Percentiles rank a stretch among this genome's conserved stretches.
Conservation (phyloP, 2,888 invertebrate genomes). For the Ochropleura plecta region DNA sequence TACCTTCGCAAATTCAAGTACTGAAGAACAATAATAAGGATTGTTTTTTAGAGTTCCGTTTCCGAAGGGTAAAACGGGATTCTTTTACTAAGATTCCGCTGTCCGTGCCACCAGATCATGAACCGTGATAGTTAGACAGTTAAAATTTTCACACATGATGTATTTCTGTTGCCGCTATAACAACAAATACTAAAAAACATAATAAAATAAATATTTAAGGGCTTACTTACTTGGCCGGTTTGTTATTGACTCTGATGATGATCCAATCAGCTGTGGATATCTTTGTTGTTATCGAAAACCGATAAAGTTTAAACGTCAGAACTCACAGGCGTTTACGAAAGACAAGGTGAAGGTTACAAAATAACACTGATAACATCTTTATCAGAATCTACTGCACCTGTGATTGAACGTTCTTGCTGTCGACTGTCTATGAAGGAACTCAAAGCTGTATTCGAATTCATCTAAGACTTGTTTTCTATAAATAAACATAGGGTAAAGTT, state of each 20-base stretch:
- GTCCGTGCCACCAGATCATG: no score
- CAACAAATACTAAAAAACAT: no score
- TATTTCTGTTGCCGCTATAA: no score
- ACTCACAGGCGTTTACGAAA: slow-evolving; percentile 23
- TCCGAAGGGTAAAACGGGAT: no score
- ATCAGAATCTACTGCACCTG: slow-evolving; percentile 33
- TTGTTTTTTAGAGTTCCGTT: slow-evolving; percentile 2
- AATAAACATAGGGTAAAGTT: neutral
- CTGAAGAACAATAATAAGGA: slow-evolving; percentile 11
- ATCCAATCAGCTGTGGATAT: slow-evolving; percentile 29
- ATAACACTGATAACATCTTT: slow-evolving; percentile 45
- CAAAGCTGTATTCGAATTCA: neutral
- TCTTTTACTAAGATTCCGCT: no score
- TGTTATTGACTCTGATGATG: slow-evolving; percentile 27
- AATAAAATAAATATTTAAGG: no score
- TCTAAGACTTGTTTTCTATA: neutral
- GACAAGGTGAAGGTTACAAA: slow-evolving; percentile 63
- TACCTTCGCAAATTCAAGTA: neutral
- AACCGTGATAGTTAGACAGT: no score
- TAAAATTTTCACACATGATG: no score
- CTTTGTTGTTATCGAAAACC: slow-evolving; percentile 29
- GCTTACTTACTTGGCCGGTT: no score
- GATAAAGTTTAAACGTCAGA: slow-evolving; percentile 29
- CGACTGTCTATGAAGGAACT: neutral
- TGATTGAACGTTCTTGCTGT: slow-evolving; percentile 9